phyloP scores from a whole-genome alignment of 2,113 vertebrate genomes.

The Plotosus lineatus region DNA sequence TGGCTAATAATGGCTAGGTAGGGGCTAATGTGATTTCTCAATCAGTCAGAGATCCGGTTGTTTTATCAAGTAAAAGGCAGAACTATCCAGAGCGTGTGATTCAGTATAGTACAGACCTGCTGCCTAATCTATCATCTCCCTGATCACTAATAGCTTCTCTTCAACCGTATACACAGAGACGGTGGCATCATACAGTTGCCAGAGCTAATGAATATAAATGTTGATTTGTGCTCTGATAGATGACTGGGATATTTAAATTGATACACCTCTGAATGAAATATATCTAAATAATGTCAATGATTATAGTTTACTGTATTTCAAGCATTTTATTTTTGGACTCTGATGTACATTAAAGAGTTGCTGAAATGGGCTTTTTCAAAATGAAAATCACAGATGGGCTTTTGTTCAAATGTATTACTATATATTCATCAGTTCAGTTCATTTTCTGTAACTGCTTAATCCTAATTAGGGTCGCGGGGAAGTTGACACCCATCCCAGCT shows the following conservation, averaged over 20 bases:
- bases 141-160: background rate
- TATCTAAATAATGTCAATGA: background rate
- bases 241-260: background rate
- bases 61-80: background rate
- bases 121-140: background rate
- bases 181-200: background rate
- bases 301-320: background rate
- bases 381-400: background rate
- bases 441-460: too few relatives aligned
- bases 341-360: background rate
- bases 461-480: too few relatives aligned
- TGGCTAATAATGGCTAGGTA: too few relatives aligned
- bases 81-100: background rate
- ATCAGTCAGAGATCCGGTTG: too few relatives aligned
- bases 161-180: background rate
- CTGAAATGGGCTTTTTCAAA: background rate
- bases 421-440: too few relatives aligned
- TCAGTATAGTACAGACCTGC: background rate
- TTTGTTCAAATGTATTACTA: conserved; percentile 2
- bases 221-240: background rate
- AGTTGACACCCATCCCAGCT: too few relatives aligned
- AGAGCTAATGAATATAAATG: background rate
- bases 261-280: background rate
- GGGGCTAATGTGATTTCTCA: too few relatives aligned
- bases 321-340: background rate